Base-by-base conservation (phyloP, 2,888 invertebrate species). In the Tachina lurida region DNA sequence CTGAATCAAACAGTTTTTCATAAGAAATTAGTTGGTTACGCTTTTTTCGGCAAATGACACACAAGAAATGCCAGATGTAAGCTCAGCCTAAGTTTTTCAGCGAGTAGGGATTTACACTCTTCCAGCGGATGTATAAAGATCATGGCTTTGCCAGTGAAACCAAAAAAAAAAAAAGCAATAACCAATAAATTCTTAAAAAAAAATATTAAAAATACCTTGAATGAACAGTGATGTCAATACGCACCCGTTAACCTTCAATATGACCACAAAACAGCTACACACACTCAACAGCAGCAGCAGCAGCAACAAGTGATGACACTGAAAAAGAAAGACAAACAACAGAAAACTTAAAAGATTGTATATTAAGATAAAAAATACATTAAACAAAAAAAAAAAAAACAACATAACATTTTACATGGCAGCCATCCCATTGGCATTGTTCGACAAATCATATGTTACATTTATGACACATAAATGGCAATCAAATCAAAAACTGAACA, bases 381-480 rank as follows among this genome's bases (percentile, higher is more conserved):
- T n/a, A n/a, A n/a, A n/a, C n/a, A n/a, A 43, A 52, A 63, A 54
- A 63, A 17, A 19, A 52, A 17, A 73, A 1, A 67, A 62, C 49
- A 41, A 45, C 31, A 49, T 49, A n/a, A 71, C 54, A 62, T 60
- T 47, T 60, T 68, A 52, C 58, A 68, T 58, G 15, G 9, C 49
- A 56, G 13, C 45, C 43, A 63, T 67, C 22, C 22, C 56, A 71
- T 60, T 77, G 63, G n/a, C 56, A 71, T 60, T 77, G 63, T 71
- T 54, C 12, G 22, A 76, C 22, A 68, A 54, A 73, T 60, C 58
- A 68, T 74, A 65, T 87, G 87, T 83, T 87, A 87, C 83, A 80
- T 79, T 84, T 84, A 84, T 87, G 87, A 87, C 87, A 87, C 87
- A 77, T 83, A 79, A 83, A 77, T 84, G 87, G 87, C 87, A 84